Base-by-base conservation (phyloP, 2,888 invertebrate genomes). In the Cancer borealis region DNA sequence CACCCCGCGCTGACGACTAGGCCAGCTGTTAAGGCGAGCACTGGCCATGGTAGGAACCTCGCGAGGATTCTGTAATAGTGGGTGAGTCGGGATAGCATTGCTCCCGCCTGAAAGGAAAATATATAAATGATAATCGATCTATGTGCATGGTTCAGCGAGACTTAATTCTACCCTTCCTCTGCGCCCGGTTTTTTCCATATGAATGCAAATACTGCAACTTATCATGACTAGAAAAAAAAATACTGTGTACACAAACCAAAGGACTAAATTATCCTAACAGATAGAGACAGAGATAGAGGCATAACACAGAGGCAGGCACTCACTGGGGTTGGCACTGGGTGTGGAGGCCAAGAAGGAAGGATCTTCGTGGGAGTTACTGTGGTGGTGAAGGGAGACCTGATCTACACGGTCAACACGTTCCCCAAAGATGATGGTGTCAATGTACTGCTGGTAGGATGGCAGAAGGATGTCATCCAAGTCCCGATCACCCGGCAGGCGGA, bases 381-480 rank as follows among this genome's bases (percentile, higher is more conserved):
- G 95, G 73, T 95, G 95, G 47, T 95, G 93, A 14, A 94, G 92
- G 39, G 95, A 92, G 5, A 95, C 92, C 0, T 89, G 73, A 54
- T 92, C 92, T 30, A 92, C 94, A 3, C 93, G 89, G 46, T 92
- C 92, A 26, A 92, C 94, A 14, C 95, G 88, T 60, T 95, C 95
- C 4, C 95, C 95, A 39, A 95, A 95, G 84, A 95, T 95, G 88
- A 95, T 95, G 47, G 95, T 95, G 84, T 95, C 95, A 6, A 95
- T 95, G 92, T 95, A 95, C 66, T 95, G 95, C 84, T 95, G 95
- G 92, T 95, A 95, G 17, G 95, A 93, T 4, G 95, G 95, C n/a
- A 95, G 97, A 4, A 97, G 97, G 93, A 97, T 97, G 96, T 97
- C 97, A 96, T 97, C 97, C 21, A 96, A 96, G 94, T 97, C 97